Conservation (phyloP, 2,888 invertebrate genomes). For the Tetramorium bicarinatum region DNA sequence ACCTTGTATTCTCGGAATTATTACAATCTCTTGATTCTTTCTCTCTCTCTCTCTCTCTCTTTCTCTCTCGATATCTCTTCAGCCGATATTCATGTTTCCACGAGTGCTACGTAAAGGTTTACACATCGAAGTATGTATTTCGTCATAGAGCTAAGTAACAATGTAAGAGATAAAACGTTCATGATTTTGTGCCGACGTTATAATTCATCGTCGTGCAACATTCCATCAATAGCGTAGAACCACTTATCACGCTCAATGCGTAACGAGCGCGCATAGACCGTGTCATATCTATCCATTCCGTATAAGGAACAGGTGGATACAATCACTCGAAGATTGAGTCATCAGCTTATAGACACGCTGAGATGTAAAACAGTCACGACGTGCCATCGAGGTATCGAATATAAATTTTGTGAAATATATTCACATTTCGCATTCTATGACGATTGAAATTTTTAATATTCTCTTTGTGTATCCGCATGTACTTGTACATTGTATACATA, state of each 20-base stretch:
- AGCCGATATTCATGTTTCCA: neutral
- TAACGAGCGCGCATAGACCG: constrained; percentile 27
- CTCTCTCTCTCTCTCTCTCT: no score
- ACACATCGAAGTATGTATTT: neutral
- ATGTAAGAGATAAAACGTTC: neutral
- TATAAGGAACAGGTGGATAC: constrained; percentile 51
- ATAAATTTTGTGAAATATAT: constrained; percentile 1
- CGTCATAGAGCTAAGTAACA: neutral
- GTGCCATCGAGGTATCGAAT: neutral
- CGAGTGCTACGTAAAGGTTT: neutral
- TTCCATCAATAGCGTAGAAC: constrained; percentile 4
- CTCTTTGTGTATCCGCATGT: neutral
- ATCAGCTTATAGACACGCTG: neutral
- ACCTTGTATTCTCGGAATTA: neutral
- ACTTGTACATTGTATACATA: neutral
- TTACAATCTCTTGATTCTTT: neutral
- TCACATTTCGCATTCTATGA: neutral
- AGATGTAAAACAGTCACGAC: neutral
- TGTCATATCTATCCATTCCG: constrained; percentile 20
- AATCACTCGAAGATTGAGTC: constrained; percentile 42
- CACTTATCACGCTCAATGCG: constrained; percentile 18
- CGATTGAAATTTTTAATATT: neutral
- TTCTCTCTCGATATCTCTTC: neutral
- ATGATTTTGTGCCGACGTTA: neutral
- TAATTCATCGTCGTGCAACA: constrained; percentile 24